A percentile compares a stretch with the other conserved stretches of the same genome.
Conservation (phyloP, 2,797 vertebrate species). For the Ciconia nigra region DNA sequence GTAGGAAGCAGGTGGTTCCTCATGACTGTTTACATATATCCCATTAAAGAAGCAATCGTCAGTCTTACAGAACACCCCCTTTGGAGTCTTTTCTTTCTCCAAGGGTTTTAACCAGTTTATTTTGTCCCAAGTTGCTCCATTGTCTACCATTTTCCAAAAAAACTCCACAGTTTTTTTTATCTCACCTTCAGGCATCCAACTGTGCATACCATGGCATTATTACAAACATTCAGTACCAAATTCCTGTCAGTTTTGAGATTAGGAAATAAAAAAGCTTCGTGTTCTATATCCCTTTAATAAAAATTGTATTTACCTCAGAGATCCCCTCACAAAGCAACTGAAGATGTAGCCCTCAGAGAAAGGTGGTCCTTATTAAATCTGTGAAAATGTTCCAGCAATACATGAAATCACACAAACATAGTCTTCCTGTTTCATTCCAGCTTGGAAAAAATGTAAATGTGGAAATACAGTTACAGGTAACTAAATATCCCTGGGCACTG, state of each 20-base stretch:
- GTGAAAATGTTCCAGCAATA: not conserved
- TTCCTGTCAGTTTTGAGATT: not conserved
- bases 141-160: not conserved
- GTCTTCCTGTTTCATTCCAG: not conserved
- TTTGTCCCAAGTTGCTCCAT: not conserved
- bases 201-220: not conserved
- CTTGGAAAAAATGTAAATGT: not conserved
- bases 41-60: not conserved
- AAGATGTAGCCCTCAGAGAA: not conserved
- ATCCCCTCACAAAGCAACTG: not conserved
- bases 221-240: not conserved
- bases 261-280: not conserved
- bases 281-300: not conserved
- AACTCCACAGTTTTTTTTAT: not conserved
- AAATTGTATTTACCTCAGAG: not conserved
- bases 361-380: not conserved
- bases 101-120: not conserved
- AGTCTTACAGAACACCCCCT: fast-evolving
- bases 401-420: not conserved
- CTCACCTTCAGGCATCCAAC: not conserved
- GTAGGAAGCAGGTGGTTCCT: not conserved
- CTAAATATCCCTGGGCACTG: not conserved
- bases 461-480: not conserved
- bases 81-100: not conserved
- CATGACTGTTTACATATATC: fast-evolving